Percentiles rank a stretch among this genome's conserved stretches.
phyloP scores from a whole-genome alignment of 2,888 invertebrate genomes.

The Agrochola litura region DNA sequence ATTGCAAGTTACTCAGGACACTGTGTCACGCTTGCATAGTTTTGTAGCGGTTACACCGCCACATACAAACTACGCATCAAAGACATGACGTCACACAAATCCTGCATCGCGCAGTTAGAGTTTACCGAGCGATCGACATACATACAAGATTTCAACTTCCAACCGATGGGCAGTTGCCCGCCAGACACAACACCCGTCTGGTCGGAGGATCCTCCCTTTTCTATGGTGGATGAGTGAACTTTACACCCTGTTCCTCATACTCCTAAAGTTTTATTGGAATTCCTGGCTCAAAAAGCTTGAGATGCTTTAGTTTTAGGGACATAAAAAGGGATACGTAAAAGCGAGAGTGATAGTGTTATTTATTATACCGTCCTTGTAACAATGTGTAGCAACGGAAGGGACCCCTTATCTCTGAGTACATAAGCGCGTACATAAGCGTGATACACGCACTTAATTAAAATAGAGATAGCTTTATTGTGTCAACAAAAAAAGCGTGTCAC shows the following conservation, averaged over 20 bases:
- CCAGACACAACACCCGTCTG: no score
- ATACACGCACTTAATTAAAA: constrained; percentile 53
- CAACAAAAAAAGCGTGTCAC: constrained; percentile 44
- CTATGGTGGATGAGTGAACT: no score
- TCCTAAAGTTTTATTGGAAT: no score
- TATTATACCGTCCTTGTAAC: constrained; percentile 21
- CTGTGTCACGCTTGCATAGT: not conserved
- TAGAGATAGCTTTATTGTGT: constrained; percentile 38
- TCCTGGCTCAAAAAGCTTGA: not conserved
- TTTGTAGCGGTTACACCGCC: no score
- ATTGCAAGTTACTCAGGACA: not conserved
- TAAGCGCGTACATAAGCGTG: constrained; percentile 33
- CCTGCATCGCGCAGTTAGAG: no score
- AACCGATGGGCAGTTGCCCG: no score
- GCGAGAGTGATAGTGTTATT: constrained; percentile 14
- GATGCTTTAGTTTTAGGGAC: not conserved
- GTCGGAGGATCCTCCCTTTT: no score
- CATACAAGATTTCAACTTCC: no score
- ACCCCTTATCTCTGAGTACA: constrained; percentile 49
- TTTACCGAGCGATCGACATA: no score
- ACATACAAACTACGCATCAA: no score
- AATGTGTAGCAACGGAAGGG: constrained; percentile 12
- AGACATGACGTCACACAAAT: no score
- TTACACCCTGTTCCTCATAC: no score
- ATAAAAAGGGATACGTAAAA: not conserved